These are phyloP conservation scores for Drosophila jambulina DNA, from an alignment of 1,140 invertebrate species.

Conservation along the genomic window DNA sequence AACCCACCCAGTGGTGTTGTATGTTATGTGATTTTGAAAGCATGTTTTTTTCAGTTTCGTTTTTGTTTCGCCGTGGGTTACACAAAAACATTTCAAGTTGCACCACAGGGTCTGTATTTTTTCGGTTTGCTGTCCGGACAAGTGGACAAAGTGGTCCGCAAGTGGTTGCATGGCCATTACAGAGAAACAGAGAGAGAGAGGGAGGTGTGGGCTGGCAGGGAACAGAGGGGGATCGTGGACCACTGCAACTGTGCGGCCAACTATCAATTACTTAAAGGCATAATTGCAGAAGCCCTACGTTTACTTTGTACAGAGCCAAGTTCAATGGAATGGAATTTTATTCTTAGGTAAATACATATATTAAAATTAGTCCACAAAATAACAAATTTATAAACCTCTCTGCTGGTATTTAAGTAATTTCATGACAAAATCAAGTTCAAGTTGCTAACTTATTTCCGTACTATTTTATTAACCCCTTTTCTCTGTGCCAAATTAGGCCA, in stretches of 20 bases:
- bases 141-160: conserved; percentile 44
- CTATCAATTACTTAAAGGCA: conserved; percentile 34
- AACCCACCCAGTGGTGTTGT: conserved; percentile 32
- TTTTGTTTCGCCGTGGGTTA: conserved; percentile 39
- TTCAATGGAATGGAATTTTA: background rate
- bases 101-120: conserved; percentile 26
- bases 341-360: background rate
- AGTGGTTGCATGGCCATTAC: conserved; percentile 37
- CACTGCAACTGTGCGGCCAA: conserved; percentile 36
- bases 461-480: background rate
- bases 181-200: background rate
- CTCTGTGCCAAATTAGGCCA: conserved; percentile 4
- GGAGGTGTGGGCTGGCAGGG: conserved; percentile 18
- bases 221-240: conserved; percentile 13
- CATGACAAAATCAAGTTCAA: background rate
- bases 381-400: background rate
- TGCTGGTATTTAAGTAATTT: background rate
- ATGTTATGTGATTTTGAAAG: conserved; percentile 49
- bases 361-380: too few species aligned
- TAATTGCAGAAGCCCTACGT: conserved; percentile 13
- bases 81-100: conserved; percentile 47
- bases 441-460: background rate
- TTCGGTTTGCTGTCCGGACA: conserved; percentile 38
- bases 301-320: background rate
- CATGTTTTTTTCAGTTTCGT: conserved; percentile 33